Evolutionary conservation across 2,113 vertebrate genomes (phyloP).

Genomic region (Furnarius figulus): DNA sequence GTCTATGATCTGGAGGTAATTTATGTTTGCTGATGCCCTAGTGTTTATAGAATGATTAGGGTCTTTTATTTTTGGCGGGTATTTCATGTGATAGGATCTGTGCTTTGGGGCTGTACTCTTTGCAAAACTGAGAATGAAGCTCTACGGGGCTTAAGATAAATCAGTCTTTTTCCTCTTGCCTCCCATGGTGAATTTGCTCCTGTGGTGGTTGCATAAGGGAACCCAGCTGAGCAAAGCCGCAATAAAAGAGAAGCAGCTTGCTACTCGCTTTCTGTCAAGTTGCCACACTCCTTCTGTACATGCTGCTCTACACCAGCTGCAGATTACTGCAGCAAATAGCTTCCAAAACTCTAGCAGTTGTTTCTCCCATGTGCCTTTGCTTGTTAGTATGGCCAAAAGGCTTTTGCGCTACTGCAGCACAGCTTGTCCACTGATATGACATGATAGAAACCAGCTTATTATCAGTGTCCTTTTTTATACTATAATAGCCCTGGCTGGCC

Average conservation of each 20-base stretch:
- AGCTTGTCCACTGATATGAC: not conserved
- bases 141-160: slow-evolving; percentile 12
- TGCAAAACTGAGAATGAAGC: not conserved
- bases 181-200: slow-evolving; percentile 27
- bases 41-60: not conserved
- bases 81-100: slow-evolving; percentile 9
- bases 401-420: not conserved
- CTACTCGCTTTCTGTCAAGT: slow-evolving; percentile 17
- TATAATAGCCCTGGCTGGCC: not conserved
- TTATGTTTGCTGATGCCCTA: not conserved
- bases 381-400: not conserved
- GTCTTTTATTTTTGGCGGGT: not conserved
- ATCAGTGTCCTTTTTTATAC: not conserved
- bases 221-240: slow-evolving; percentile 26
- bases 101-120: not conserved
- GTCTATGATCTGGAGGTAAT: not conserved
- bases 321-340: slow-evolving; percentile 6
- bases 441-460: not conserved
- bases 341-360: not conserved
- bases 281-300: slow-evolving; percentile 5
- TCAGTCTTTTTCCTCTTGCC: not conserved
- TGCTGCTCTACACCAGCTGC: slow-evolving; percentile 15
- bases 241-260: slow-evolving; percentile 18
- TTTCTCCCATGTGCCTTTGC: not conserved
- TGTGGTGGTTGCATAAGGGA: slow-evolving; percentile 12